Evolutionary conservation across 2,797 vertebrate genomes (phyloP).

Genomic region (Champsocephalus esox): DNA sequence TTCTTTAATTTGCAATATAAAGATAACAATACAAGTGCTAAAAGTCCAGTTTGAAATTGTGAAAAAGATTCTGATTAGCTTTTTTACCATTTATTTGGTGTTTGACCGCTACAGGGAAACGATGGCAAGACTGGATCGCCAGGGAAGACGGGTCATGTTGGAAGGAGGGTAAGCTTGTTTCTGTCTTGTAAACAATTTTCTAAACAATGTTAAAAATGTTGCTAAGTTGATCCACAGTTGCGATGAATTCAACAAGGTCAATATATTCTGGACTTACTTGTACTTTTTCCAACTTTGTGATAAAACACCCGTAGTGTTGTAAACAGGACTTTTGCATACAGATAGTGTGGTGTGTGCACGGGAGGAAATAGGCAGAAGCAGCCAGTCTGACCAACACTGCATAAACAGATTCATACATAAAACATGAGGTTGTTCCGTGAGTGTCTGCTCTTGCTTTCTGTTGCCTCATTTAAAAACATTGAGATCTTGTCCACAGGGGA

Average conservation of each 20-base stretch:
- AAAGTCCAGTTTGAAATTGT: background rate
- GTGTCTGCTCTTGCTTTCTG: constrained; percentile 8
- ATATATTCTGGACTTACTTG: background rate
- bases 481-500: constrained; percentile 81
- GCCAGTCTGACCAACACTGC: background rate
- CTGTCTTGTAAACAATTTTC: background rate
- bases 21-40: background rate
- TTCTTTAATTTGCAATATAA: background rate
- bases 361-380: background rate
- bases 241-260: background rate
- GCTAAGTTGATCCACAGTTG: background rate
- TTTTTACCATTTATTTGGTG: constrained; percentile 17
- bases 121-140: constrained; percentile 75
- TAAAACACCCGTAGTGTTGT: background rate
- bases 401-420: constrained; percentile 42
- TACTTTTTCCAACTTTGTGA: background rate
- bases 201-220: background rate
- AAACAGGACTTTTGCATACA: background rate
- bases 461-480: constrained; percentile 53
- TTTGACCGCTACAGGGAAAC: constrained; percentile 79
- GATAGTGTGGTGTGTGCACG: background rate
- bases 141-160: constrained; percentile 81
- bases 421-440: constrained; percentile 23
- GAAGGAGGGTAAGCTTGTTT: constrained; percentile 83
- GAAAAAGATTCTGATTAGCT: background rate